Evolutionary conservation across 2,888 invertebrate genomes (phyloP).

Genomic region (Adelognathus sp.): DNA sequence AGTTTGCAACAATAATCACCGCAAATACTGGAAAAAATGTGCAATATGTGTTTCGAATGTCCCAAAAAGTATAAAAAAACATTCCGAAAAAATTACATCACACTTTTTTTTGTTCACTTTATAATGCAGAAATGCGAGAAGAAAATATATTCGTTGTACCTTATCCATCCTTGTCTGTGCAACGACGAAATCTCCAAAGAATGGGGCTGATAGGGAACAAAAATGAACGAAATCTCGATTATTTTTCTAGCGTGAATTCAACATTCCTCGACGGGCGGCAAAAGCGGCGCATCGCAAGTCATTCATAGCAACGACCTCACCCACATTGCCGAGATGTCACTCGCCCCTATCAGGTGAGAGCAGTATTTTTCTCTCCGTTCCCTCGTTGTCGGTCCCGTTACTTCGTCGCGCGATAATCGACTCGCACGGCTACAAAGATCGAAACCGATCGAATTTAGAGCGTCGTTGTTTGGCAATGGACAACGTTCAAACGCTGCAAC

Average conservation of each 20-base stretch:
- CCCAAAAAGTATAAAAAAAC: too few relatives aligned
- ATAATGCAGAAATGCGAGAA: background rate
- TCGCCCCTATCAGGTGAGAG: constrained; percentile 87
- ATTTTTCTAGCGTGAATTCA: constrained; percentile 77
- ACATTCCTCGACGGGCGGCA: constrained; percentile 82
- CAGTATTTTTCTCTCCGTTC: constrained; percentile 30
- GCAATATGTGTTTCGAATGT: too few relatives aligned
- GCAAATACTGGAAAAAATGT: too few relatives aligned
- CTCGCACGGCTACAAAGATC: background rate
- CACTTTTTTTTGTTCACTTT: too few relatives aligned
- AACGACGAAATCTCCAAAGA: too few relatives aligned
- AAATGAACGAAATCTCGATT: background rate
- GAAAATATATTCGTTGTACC: background rate
- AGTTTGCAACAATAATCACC: too few relatives aligned
- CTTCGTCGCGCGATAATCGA: background rate
- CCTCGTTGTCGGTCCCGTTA: background rate
- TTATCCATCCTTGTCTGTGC: too few relatives aligned
- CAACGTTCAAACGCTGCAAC: constrained; percentile 31
- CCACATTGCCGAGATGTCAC: constrained; percentile 89
- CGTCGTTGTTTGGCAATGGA: constrained; percentile 57
- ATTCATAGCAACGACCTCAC: constrained; percentile 89
- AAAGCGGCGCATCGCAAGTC: constrained; percentile 88
- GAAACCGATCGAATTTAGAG: constrained; percentile 43
- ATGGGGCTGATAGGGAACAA: background rate
- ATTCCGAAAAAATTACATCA: too few relatives aligned